Conservation (phyloP, 2,113 vertebrate genomes). For the Poeciliopsis retropinna region DNA sequence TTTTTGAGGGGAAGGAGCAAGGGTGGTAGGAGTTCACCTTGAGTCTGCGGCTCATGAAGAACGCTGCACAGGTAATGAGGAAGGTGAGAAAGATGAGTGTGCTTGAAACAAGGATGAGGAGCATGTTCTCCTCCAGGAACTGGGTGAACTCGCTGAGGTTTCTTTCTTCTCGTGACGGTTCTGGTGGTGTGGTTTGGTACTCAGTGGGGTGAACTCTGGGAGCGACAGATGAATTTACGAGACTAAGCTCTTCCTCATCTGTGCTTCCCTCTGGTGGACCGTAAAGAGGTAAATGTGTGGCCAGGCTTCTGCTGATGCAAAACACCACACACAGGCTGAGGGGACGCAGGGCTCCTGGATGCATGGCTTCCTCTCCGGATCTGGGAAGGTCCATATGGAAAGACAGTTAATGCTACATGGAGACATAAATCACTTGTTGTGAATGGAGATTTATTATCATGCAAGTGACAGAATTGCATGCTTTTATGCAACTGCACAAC, state of each 20-base stretch:
- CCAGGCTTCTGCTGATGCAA: constrained; percentile 7
- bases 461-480: not conserved
- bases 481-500: not conserved
- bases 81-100: constrained; percentile 82
- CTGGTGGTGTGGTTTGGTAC: constrained; percentile 68
- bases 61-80: constrained; percentile 83
- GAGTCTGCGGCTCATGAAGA: constrained; percentile 84
- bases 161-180: constrained; percentile 41
- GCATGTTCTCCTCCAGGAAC: constrained; percentile 87
- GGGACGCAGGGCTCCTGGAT: constrained; percentile 42
- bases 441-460: not conserved
- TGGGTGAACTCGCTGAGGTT: constrained; percentile 71
- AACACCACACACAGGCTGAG: constrained; percentile 48
- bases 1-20: constrained; percentile 89
- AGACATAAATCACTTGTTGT: not conserved
- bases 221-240: constrained; percentile 17
- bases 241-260: constrained; percentile 68
- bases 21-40: constrained; percentile 92
- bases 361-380: constrained; percentile 55
- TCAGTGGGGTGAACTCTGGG: constrained; percentile 33
- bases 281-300: constrained; percentile 51
- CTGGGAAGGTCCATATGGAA: constrained; percentile 47
- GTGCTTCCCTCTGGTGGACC: constrained; percentile 68
- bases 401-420: constrained; percentile 7
- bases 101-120: constrained; percentile 84